A percentile compares a stretch with the other conserved stretches of the same genome.
phyloP scores from a whole-genome alignment of 2,797 vertebrate genomes.

The Sebastes cheni region DNA sequence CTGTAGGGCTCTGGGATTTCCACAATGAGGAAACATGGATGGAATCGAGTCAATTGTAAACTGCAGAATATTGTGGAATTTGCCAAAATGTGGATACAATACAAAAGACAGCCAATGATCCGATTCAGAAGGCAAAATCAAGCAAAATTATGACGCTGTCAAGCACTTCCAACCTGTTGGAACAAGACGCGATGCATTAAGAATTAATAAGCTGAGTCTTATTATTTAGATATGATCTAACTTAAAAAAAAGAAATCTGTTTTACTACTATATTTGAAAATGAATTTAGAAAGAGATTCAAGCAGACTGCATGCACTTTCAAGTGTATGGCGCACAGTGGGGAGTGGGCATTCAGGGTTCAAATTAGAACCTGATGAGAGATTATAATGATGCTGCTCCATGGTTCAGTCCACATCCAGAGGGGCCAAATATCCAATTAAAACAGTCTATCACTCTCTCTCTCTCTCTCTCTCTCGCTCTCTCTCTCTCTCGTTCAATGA shows the following conservation, averaged over 20 bases:
- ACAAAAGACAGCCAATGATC: constrained; percentile 27
- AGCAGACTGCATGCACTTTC: constrained; percentile 68
- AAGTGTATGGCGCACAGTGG: constrained; percentile 67
- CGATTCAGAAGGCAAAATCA: not conserved
- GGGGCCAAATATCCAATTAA: constrained; percentile 86
- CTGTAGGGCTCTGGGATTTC: too few relatives aligned
- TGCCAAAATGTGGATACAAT: too few relatives aligned
- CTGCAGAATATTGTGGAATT: not conserved
- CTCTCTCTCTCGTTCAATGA: constrained; percentile 28
- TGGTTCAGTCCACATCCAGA: constrained; percentile 82
- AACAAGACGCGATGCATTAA: constrained; percentile 5
- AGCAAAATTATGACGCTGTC: not conserved
- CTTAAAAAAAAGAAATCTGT: constrained; percentile 10
- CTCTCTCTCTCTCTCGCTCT: constrained; percentile 35
- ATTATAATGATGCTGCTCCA: constrained; percentile 79
- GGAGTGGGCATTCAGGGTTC: constrained; percentile 74
- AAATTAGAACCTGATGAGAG: constrained; percentile 78
- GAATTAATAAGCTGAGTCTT: constrained; percentile 12
- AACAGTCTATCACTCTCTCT: constrained; percentile 54
- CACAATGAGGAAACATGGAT: too few relatives aligned
- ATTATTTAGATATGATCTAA: constrained; percentile 41
- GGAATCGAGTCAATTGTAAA: too few relatives aligned
- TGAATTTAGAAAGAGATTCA: constrained; percentile 54
- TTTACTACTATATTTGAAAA: constrained; percentile 47
- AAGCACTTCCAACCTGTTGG: constrained; percentile 3